Percentiles rank a stretch among this genome's conserved stretches.
Evolutionary conservation across 2,888 invertebrate species (phyloP).

Genomic region (Synanthedon myopaeformis): DNA sequence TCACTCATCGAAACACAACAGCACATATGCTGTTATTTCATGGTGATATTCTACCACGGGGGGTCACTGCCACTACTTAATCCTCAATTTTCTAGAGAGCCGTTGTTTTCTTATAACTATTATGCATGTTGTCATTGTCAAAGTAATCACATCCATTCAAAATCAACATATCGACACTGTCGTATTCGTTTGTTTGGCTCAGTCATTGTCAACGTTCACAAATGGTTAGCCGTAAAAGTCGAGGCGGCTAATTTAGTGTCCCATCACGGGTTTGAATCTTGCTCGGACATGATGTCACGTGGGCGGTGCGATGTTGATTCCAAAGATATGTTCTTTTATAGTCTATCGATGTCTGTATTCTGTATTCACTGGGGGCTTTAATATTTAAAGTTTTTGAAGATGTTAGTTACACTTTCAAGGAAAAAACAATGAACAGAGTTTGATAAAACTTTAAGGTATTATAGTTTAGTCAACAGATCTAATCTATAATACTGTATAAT

Average conservation of each 20-base stretch:
- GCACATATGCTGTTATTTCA: no score
- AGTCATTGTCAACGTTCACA: constrained; percentile 42
- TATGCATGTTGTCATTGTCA: constrained; percentile 15
- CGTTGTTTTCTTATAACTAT: not conserved
- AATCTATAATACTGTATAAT: no score
- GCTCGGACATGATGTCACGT: constrained; percentile 39
- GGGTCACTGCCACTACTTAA: no score
- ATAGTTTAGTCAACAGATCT: no score
- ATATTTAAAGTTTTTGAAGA: no score
- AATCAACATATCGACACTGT: constrained; percentile 21
- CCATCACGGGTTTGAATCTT: constrained; percentile 39
- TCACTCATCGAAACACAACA: no score
- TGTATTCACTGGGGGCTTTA: constrained; percentile 1
- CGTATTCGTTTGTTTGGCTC: constrained; percentile 27
- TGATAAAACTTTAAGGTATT: no score
- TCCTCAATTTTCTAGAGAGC: no score
- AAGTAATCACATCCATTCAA: constrained; percentile 32
- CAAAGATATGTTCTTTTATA: constrained; percentile 34
- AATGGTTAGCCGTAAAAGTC: constrained; percentile 49
- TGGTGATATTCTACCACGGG: no score
- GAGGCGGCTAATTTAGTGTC: constrained; percentile 43
- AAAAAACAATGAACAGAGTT: no score
- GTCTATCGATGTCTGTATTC: constrained; percentile 18
- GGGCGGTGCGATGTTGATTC: constrained; percentile 50
- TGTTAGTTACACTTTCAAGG: no score